Evolutionary conservation across 1,140 invertebrate species (phyloP), one percentile per base, ranked within the genome.

Genomic region (Drosophila arawakana): DNA sequence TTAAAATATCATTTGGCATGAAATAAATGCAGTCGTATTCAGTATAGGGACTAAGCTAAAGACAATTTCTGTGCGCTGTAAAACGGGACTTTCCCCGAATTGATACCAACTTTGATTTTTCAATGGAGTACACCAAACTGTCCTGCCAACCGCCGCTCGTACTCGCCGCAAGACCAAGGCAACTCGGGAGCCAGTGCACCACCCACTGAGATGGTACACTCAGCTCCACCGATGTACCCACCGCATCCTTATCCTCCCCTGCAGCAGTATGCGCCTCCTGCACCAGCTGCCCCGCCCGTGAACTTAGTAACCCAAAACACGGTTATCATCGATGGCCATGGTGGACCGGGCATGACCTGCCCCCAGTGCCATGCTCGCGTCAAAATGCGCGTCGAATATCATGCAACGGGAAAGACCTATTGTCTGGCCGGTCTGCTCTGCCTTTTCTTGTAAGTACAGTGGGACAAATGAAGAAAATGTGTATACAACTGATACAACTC

Each of bases 321-420:
- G 3, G 11, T 57, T 3, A 9, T 67, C 6, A n/a, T 67, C 8
- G 13, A 54, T 57, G n/a, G 34, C 37, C 15, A 62, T 67, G 5
- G 60, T 70, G 11, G 46, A 59, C 30, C 52, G 0, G 82, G 79
- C 15, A 78, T 75, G 73, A 55, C 69, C 21, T 86, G 83, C 46
- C 83, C 83, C 37, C 41, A 80, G 6, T 86, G 83, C 50, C 49
- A 70, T 2, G 73, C 73, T 1, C 62, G 73, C n/a, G 44, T 83
- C 7, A 46, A 54, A 0, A 2, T 88, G 34, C 59, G 58, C 1
- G 72, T 73, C 35, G 57, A 88, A n/a, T 35, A 60, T 10, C 80
- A 83, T 73, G 50, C 80, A 0, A 86, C 83, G 1, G 63, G 80
- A 18, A 63, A 25, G 7, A 86, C 83, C 1, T 86, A 83, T 34